phyloP scores from a whole-genome alignment of 2,888 invertebrate species.

The Zaprionus obscuricornis region DNA sequence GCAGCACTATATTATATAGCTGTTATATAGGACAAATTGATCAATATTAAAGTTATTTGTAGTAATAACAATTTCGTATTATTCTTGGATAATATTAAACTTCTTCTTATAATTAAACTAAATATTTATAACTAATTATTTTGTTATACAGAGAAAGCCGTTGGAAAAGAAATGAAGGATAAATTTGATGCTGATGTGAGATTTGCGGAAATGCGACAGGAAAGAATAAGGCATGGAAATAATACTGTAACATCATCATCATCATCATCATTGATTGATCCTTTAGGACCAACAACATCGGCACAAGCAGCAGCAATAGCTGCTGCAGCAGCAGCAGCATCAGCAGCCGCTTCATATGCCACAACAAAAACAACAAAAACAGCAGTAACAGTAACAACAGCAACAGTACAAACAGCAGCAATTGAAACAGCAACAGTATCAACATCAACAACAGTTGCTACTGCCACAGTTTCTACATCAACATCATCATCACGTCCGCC shows the following conservation, averaged over 20 bases:
- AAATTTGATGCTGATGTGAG: constrained; percentile 92
- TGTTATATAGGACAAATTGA: too few species aligned
- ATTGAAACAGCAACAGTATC: constrained; percentile 4
- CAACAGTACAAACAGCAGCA: constrained; percentile 33
- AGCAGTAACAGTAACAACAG: not conserved
- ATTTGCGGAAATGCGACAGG: constrained; percentile 86
- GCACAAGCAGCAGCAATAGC: not conserved
- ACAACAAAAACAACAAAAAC: not conserved
- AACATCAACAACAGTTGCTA: too few species aligned
- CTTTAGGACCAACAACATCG: too few species aligned
- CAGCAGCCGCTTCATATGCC: not conserved
- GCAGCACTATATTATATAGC: too few species aligned
- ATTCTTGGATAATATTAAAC: too few species aligned
- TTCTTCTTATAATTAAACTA: constrained; percentile 30
- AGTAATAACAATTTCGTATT: too few species aligned
- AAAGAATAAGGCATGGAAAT: not conserved
- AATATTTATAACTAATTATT: constrained; percentile 85
- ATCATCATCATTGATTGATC: too few species aligned
- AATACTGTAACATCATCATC: too few species aligned
- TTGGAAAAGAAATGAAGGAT: constrained; percentile 84
- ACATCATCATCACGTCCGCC: too few species aligned
- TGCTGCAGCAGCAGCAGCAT: not conserved
- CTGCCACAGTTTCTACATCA: too few species aligned
- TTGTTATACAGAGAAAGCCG: constrained; percentile 44
- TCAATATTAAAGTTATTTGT: too few species aligned